Evolutionary conservation across 2,113 vertebrate species (phyloP).

Genomic region (Ia io): DNA sequence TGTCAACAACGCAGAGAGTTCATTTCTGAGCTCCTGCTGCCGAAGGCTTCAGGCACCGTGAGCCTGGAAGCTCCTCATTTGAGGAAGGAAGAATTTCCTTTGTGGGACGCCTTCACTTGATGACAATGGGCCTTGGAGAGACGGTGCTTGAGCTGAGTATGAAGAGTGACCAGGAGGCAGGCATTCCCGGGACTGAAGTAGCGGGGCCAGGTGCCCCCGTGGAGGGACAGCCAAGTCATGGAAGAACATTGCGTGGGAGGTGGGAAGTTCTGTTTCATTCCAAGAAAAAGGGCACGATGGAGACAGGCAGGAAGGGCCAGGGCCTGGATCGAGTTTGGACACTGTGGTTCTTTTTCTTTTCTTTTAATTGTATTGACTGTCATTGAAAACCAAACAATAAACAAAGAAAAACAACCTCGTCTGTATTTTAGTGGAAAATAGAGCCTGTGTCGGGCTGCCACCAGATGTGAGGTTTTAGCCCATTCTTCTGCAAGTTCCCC

Average conservation of each 20-base stretch:
- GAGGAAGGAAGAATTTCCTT: neutral
- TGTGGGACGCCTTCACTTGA: neutral
- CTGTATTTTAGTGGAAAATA: neutral
- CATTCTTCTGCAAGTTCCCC: constrained; percentile 43
- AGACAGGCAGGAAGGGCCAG: neutral
- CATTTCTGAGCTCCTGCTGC: neutral
- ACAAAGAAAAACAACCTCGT: neutral
- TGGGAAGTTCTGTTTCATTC: neutral
- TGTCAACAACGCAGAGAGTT: neutral
- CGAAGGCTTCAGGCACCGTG: neutral
- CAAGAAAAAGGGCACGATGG: neutral
- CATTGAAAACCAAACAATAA: too few species aligned
- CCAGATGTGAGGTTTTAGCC: constrained; percentile 41
- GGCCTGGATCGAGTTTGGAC: neutral
- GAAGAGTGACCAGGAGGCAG: neutral
- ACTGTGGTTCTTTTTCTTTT: neutral
- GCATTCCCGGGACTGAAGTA: neutral
- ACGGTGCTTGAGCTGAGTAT: neutral
- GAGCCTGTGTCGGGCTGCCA: neutral
- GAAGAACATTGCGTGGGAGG: neutral
- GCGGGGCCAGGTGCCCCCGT: neutral
- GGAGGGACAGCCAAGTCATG: neutral
- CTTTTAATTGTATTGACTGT: neutral
- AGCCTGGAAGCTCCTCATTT: neutral
- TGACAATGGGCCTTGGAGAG: neutral